Percentiles rank a stretch among this genome's conserved stretches.
Conservation (phyloP, 2,113 vertebrate species). For the Echinops telfairi region DNA sequence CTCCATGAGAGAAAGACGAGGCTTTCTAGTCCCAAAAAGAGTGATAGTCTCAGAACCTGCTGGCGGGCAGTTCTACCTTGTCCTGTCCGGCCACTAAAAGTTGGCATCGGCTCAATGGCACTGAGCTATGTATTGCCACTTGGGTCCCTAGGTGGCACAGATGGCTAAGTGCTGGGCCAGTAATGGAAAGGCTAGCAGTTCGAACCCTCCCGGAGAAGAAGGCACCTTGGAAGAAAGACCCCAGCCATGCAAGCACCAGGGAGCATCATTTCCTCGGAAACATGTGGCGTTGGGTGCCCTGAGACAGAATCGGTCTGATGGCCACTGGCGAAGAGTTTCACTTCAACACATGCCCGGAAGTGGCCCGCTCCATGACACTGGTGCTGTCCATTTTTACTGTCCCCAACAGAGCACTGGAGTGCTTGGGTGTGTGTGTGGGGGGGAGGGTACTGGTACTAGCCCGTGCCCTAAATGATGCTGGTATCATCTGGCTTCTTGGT, state of each 20-base stretch:
- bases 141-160: neutral
- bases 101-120: too few relatives aligned
- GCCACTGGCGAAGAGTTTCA: neutral
- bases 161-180: neutral
- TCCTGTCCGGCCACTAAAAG: too few relatives aligned
- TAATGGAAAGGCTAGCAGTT: neutral
- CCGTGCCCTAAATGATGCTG: neutral
- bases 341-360: neutral
- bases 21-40: too few relatives aligned
- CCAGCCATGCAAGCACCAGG: neutral
- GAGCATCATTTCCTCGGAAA: neutral
- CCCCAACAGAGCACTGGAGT: neutral
- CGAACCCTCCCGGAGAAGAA: neutral
- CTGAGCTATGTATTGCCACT: neutral
- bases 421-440: too few relatives aligned
- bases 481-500: constrained; percentile 11
- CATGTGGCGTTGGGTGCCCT: neutral
- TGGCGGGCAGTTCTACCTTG: too few relatives aligned
- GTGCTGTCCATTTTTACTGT: neutral
- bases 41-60: too few relatives aligned
- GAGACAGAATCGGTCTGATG: neutral
- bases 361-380: neutral
- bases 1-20: too few relatives aligned
- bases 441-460: too few relatives aligned
- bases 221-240: neutral